Conservation (phyloP, 2,888 invertebrate genomes). For the Ephialtes manifestator region DNA sequence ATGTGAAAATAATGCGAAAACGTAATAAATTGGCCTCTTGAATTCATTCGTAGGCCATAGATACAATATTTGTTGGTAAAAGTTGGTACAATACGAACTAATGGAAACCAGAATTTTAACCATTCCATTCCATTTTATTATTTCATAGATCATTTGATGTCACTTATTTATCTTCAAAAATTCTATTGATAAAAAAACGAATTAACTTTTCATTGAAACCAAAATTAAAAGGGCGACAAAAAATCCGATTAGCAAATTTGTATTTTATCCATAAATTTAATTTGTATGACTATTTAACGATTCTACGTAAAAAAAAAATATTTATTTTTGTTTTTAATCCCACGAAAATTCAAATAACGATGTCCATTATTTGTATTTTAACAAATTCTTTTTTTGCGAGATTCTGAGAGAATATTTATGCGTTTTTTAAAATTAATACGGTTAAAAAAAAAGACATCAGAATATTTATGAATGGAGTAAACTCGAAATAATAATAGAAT, state of each 20-base stretch:
- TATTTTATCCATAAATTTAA: too few relatives aligned
- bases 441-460: background rate
- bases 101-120: background rate
- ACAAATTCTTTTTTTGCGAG: too few relatives aligned
- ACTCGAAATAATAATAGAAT: background rate
- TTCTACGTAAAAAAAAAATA: too few relatives aligned
- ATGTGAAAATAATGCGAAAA: constrained; percentile 21
- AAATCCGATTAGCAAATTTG: too few relatives aligned
- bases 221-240: too few relatives aligned
- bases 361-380: background rate
- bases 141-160: background rate
- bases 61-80: constrained; percentile 34
- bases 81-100: constrained; percentile 23
- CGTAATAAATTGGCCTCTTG: constrained; percentile 25
- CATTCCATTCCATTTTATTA: background rate
- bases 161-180: background rate
- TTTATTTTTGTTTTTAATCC: too few relatives aligned
- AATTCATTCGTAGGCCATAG: constrained; percentile 44
- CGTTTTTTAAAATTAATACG: background rate
- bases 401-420: background rate
- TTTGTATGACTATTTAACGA: too few relatives aligned
- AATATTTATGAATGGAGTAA: background rate
- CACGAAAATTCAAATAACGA: too few relatives aligned
- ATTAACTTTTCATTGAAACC: background rate
- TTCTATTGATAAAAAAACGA: background rate